Base-by-base conservation (phyloP, 2,113 vertebrate species). In the Tricholaema leucomelas region DNA sequence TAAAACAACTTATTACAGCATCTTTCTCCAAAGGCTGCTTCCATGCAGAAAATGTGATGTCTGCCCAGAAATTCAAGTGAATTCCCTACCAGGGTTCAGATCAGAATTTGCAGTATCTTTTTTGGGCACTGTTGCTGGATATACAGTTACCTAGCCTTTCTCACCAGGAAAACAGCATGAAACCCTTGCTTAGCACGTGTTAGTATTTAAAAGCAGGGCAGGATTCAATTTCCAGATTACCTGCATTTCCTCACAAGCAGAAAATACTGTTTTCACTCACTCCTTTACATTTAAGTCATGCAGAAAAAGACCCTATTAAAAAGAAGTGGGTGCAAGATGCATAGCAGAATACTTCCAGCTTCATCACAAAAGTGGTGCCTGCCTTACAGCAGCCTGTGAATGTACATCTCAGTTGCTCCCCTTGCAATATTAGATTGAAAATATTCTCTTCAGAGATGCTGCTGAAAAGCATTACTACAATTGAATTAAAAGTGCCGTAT, bases 381-480 rank as follows among this genome's bases (percentile, higher is more conserved):
- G 59, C 10, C 44, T 87, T 54, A 38, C 23, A 83, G 35, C 4
- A 77, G 25, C 23, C 52, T 0, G 0, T 7, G 8, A 76, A 55
- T 2, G 1, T 5, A 6, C 0, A 6, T 17, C 35, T 83, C 55
- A 44, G 25, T 20, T 46, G 42, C 8, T 42, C 33, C 64, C 38
- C 24, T 36, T n/a, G 59, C 15, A 72, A 84, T 86, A 64, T 1
- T 42, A 46, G 15, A 33, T 11, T 60, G 31, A 67, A 63, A 12
- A 58, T 33, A 81, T 73, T 54, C 58, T 91, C 31, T 58, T 56
- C 59, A 85, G 30, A 87, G 16, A 15, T 40, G 60, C 61, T 58
- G 85, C 42, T 88, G 60, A 63, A 77, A 91, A 88, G 24, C n/a
- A 52, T 65, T 74, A 92, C 61, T 86, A 80, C 18, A 30, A 42